Base-by-base conservation (phyloP, 2,888 invertebrate species). In the Torymus tubicola region DNA sequence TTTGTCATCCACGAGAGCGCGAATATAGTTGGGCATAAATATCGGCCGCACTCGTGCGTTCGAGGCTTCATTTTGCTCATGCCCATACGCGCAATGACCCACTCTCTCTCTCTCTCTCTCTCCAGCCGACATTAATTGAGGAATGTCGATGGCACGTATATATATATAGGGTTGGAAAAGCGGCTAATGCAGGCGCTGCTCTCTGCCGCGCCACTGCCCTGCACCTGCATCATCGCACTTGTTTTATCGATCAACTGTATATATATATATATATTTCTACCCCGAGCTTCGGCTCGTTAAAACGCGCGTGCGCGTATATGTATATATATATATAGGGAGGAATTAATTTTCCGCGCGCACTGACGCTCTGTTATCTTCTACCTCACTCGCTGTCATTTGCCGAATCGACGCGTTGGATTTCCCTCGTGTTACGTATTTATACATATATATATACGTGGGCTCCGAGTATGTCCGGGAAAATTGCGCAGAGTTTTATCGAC, bases 71-170 rank as follows among this genome's bases (percentile, higher is more conserved):
- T 80, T 70, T 18, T n/a, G 8, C 42, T 63, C 58, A 42, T 42
- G 8, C 42, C 31, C 3, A 8, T 21, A 21, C 42, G 42, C 10
- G 57, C 52, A 70, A 61, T 61, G 58, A 64, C 24, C 53, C 52
- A 53, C 60, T n/a, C 4, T 21, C 21, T 24, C 50, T 14, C 52
- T 60, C 60, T n/a, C 4, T 21, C 21, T 24, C 50, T 14, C 11
- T 50, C 12, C 24, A 52, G 24, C 10, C 60, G 75, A 75, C 71
- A 75, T 80, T 80, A 80, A 80, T 80, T 80, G 75, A 80, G 65
- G 74, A 80, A 80, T 80, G 80, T 80, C 80, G 70, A 80, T 80
- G 52, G 65, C 70, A 75, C 14, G 67, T 50, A 52, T 31, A 67
- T 78, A 60, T 13, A 53, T 16, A 53, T 52, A 42, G 21, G 42